Conservation (phyloP, 2,113 vertebrate genomes). For the Rhinopomastus cyanomelas region DNA sequence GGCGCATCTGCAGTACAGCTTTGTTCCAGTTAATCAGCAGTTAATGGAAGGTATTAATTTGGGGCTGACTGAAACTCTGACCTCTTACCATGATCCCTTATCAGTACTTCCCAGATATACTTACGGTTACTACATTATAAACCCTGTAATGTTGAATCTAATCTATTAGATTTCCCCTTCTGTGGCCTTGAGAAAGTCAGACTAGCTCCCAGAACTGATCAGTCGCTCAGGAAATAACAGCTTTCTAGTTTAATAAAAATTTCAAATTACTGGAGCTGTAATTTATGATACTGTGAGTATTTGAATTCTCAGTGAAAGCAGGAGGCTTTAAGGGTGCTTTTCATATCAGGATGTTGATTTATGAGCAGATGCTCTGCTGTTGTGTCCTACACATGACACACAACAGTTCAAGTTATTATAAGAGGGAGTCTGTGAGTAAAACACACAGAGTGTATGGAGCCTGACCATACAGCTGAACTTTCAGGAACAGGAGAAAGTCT, state of each 20-base stretch:
- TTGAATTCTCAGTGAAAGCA: conserved; percentile 3
- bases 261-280: not conserved
- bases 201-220: not conserved
- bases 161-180: not conserved
- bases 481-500: not conserved
- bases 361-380: not conserved
- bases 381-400: not conserved
- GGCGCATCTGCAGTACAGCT: not conserved
- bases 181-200: not conserved
- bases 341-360: not conserved
- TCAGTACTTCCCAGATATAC: not conserved
- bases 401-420: not conserved
- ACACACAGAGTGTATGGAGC: not conserved
- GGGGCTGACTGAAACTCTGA: not conserved
- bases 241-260: not conserved
- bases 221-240: not conserved
- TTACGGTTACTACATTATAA: not conserved
- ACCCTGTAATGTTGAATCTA: not conserved
- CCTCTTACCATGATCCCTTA: not conserved
- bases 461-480: not conserved
- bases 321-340: not conserved
- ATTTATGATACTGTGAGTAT: not conserved
- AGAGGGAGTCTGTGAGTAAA: not conserved
- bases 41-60: not conserved
- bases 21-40: not conserved